Evolutionary conservation across 30 jellyfish, hydroid and myxozoan species (phyloP), one percentile per base, ranked within the genome.

Genomic region (Sanderia malayensis): DNA sequence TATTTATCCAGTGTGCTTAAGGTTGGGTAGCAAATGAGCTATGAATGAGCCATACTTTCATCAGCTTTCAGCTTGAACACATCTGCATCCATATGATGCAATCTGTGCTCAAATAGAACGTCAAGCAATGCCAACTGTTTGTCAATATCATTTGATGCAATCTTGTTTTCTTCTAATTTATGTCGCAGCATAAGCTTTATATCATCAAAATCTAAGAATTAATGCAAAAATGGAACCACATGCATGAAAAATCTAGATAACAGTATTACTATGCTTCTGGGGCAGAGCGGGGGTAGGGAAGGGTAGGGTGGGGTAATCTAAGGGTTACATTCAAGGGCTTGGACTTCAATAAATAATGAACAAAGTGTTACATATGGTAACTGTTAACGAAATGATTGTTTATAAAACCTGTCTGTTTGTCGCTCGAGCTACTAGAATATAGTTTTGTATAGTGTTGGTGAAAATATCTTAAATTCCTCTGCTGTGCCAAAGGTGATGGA

Each of bases 141-240:
- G 11, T 61, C 67, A 67, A 81, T 49, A 22, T 46, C 70, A 45
- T 46, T 58, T 21, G 67, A 15, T 33, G 81, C 26, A 20, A 74
- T 31, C 19, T 69, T 70, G 30, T 66, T 37, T 27, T 61, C 86
- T 30, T 71, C 83, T 13, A 81, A 76, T 44, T 70, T 81, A 64
- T 65, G 80, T 31, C 61, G 67, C 81, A 81, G 7, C 80, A 81
- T 62, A 8, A 70, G 64, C 26, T 65, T 71, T 67, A 81, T 81
- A 22, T 81, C 94, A 2, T 74, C 82, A 33, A 81, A 72, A 63
- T 81, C 94, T 81, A 72, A 55, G 25, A 53, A 17, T 49, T 47
- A 64, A 13, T 13, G n/a, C n/a, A n/a, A n/a, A n/a, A n/a, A n/a
- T n/a, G n/a, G n/a, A n/a, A n/a, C n/a, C n/a, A n/a, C n/a, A n/a